phyloP scores from a whole-genome alignment of 1,140 invertebrate species.

The Rhagoletis zephyria region DNA sequence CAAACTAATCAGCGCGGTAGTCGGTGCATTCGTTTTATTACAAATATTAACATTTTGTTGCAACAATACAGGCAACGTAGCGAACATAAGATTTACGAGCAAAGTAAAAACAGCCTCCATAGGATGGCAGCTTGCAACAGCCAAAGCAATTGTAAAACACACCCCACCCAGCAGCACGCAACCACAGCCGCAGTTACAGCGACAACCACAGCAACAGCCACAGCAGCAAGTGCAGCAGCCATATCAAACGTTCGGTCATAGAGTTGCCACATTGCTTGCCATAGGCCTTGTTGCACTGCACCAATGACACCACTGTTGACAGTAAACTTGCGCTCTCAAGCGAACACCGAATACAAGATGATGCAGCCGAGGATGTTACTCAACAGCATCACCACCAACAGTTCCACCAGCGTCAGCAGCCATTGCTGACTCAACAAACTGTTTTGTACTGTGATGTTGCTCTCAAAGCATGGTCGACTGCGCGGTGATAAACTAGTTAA shows the following conservation, averaged over 20 bases:
- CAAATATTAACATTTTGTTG: slow-evolving; percentile 55
- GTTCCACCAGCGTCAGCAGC: neutral
- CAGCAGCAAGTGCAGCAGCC: neutral
- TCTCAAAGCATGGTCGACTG: neutral
- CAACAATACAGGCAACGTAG: neutral
- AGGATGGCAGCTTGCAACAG: neutral
- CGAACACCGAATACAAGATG: neutral
- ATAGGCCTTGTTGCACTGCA: neutral
- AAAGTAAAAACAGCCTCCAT: neutral
- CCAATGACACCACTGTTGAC: neutral
- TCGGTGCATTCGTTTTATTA: slow-evolving; percentile 69
- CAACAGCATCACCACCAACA: neutral
- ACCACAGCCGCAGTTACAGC: neutral
- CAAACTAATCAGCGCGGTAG: slow-evolving; percentile 72
- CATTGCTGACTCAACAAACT: neutral
- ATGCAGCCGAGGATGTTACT: neutral
- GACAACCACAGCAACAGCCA: neutral
- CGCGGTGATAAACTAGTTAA: slow-evolving; percentile 22
- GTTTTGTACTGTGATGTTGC: neutral
- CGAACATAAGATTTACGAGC: neutral
- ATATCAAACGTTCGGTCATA: neutral
- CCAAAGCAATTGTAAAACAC: neutral
- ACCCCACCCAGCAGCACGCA: neutral
- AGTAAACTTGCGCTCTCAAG: neutral
- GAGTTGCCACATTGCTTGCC: slow-evolving; percentile 1